Evolutionary conservation across 2,888 invertebrate species (phyloP), one percentile per base, ranked within the genome.

Genomic region (Trissonchulus sp.): DNA sequence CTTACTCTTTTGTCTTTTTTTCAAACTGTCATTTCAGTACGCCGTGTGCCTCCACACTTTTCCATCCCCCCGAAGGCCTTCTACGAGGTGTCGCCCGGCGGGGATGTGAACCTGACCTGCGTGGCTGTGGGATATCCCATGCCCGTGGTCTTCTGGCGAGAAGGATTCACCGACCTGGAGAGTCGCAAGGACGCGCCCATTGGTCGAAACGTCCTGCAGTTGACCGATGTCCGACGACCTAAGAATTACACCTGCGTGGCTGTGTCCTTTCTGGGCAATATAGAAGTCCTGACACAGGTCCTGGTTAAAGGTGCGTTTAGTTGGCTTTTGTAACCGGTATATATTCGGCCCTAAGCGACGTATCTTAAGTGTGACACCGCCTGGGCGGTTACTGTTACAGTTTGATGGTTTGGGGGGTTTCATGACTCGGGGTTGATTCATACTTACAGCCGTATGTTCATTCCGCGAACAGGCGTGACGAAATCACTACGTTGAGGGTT

Each of bases 161-260:
- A 75, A 33, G 48, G 69, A 38, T 75, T 8, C 15, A n/a, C 37
- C 63, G 36, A 76, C 34, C 62, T 73, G 71, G 23, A 23, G 36
- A 73, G 8, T 73, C 81, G 80, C 8, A 78, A 79, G 18, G 79
- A 79, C 15, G 81, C 85, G 35, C 87, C 88, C 1, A 86, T 88
- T 75, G 88, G 88, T 33, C 90, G 90, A 77, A 98, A 97, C 86
- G 91, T 93, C 23, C 88, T 99, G 65, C 90, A 90, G 81, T 86
- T 99, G 79, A 91, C 89, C 73, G 91, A 94, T 84, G 92, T 99
- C 79, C 90, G 91, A 81, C 92, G 94, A 84, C 93, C 95, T 0
- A 93, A 93, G 33, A 98, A 97, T 87, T 99, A 94, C 87, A 98
- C 97, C 0, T 99, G 98, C 85, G 91, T 94, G 78, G 98, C 98